phyloP scores from a whole-genome alignment of 1,140 invertebrate species.

The Cherax quadricarinatus region DNA sequence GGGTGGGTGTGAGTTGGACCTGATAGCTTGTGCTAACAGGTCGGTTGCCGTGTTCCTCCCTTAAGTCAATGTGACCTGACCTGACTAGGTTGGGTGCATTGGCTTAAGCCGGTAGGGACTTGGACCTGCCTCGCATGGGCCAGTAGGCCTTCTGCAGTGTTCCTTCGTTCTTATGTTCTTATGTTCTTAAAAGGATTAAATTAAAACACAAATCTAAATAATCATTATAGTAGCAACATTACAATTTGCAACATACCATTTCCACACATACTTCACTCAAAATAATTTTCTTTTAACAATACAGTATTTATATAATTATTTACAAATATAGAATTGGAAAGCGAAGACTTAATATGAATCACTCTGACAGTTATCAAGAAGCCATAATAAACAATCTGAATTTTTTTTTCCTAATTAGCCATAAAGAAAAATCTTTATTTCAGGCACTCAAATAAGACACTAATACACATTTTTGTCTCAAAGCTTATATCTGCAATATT shows the following conservation, averaged over 20 bases:
- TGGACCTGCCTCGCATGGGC: too few species aligned
- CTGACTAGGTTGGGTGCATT: too few species aligned
- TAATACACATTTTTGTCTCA: neutral
- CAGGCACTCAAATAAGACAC: constrained; percentile 50
- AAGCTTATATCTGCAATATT: constrained; percentile 33
- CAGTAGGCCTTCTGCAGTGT: too few species aligned
- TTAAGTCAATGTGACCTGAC: too few species aligned
- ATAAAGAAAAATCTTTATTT: neutral
- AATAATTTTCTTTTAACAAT: constrained; percentile 69
- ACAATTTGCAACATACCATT: constrained; percentile 57
- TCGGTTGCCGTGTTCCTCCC: too few species aligned
- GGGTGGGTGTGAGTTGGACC: too few species aligned
- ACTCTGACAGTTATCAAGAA: constrained; percentile 25
- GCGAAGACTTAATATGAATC: constrained; percentile 11
- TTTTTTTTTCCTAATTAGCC: neutral
- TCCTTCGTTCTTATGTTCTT: too few species aligned
- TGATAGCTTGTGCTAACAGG: too few species aligned
- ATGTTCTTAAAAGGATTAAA: neutral
- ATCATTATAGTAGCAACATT: constrained; percentile 50
- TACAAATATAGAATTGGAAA: constrained; percentile 39
- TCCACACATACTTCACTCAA: constrained; percentile 44
- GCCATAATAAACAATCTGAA: neutral
- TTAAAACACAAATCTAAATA: constrained; percentile 29
- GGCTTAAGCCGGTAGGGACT: too few species aligned
- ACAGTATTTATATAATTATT: constrained; percentile 68